Evolutionary conservation across 1,140 invertebrate genomes (phyloP).

Genomic region (Cotesia typhae): DNA sequence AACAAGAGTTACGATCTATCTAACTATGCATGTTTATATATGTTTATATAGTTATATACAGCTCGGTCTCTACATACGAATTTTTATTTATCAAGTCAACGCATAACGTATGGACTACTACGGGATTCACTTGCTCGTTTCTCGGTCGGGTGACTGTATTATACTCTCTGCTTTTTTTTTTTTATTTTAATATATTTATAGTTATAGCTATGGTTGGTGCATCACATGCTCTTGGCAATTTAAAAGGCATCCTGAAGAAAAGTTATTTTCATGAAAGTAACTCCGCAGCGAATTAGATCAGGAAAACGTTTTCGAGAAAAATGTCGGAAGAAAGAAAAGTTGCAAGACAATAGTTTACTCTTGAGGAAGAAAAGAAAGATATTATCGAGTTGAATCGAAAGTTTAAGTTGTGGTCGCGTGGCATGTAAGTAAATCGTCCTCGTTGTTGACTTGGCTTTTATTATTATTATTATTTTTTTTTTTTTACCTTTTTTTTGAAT

Average conservation of each 20-base stretch:
- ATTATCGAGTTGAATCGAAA: slow-evolving; percentile 48
- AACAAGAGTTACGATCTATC: slow-evolving; percentile 24
- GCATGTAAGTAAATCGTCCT: slow-evolving; percentile 49
- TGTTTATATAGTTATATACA: neutral
- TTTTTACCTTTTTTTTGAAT: neutral
- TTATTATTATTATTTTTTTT: neutral
- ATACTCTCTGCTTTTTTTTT: neutral
- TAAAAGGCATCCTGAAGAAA: slow-evolving; percentile 28
- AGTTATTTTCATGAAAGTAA: slow-evolving; percentile 21
- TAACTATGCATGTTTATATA: neutral
- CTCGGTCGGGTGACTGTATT: neutral
- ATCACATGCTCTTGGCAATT: slow-evolving; percentile 20
- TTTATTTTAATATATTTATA: neutral
- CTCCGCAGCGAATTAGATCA: slow-evolving; percentile 25
- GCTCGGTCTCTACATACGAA: slow-evolving; percentile 22
- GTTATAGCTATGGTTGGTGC: neutral
- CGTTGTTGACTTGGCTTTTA: neutral
- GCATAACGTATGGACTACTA: slow-evolving; percentile 19
- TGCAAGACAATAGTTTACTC: neutral
- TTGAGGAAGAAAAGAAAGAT: slow-evolving; percentile 24
- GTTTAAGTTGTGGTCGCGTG: slow-evolving; percentile 37
- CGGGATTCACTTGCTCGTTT: slow-evolving; percentile 23
- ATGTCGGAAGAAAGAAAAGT: slow-evolving; percentile 12
- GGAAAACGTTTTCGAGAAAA: slow-evolving; percentile 16
- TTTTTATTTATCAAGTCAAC: slow-evolving; percentile 37